phyloP scores from a whole-genome alignment of 1,140 invertebrate genomes.

The Anastrepha obliqua region DNA sequence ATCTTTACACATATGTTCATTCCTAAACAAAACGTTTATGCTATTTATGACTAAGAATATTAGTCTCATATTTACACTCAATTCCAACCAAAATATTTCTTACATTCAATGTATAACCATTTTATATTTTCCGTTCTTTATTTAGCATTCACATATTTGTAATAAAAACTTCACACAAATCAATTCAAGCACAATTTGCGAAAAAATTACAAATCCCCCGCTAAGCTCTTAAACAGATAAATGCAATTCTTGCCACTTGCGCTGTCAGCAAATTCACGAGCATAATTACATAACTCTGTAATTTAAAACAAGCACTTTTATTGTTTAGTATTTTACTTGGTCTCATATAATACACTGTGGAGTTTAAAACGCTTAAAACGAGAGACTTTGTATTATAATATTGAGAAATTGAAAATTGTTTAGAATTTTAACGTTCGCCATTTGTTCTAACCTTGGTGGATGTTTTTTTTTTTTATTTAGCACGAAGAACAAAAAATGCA shows the following conservation, averaged over 20 bases:
- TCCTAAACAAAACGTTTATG: no score
- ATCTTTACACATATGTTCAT: no score
- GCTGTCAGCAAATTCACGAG: neutral
- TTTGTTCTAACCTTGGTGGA: conserved; percentile 31
- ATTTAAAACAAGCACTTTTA: neutral
- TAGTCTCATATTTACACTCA: no score
- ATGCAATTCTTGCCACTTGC: no score
- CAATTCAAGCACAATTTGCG: neutral
- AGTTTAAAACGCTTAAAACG: conserved; percentile 20
- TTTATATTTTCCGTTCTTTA: neutral
- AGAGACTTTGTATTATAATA: neutral
- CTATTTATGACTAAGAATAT: no score
- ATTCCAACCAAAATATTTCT: no score
- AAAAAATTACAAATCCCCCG: neutral
- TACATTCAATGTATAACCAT: no score
- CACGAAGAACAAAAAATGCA: neutral
- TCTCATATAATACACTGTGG: neutral
- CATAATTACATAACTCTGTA: conserved; percentile 28
- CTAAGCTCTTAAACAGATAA: no score
- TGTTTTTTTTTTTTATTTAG: conserved; percentile 24
- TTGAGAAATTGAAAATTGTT: neutral
- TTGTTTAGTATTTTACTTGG: neutral
- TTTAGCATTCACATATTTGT: neutral
- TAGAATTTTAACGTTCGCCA: conserved; percentile 28
- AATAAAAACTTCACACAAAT: neutral